A percentile compares a stretch with the other conserved stretches of the same genome.
Evolutionary conservation across 2,797 vertebrate genomes (phyloP).

Genomic region (Oryzias dopingdopingensis): DNA sequence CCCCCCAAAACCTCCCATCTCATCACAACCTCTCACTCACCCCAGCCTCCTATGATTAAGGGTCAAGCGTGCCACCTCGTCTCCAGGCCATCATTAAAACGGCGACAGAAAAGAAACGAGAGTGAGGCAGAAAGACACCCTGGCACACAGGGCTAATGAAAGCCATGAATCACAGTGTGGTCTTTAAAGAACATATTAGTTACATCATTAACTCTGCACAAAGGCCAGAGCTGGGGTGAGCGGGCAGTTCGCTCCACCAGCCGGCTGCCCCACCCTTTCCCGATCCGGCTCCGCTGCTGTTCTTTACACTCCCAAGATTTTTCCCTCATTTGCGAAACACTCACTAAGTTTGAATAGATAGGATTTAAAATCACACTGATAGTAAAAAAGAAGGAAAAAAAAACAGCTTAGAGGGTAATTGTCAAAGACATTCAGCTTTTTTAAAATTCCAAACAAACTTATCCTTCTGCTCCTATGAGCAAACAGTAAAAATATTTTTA

Average conservation of each 20-base stretch:
- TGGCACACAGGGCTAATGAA: slow-evolving; percentile 91
- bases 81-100: slow-evolving; percentile 96
- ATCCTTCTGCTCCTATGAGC: slow-evolving; percentile 31
- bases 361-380: slow-evolving; percentile 7
- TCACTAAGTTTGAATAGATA: slow-evolving; percentile 31
- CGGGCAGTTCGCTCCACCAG: slow-evolving; percentile 71
- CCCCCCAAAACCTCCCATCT: slow-evolving; percentile 69
- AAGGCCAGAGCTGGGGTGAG: slow-evolving; percentile 74
- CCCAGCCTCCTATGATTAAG: slow-evolving; percentile 86
- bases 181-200: slow-evolving; percentile 82
- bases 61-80: slow-evolving; percentile 97
- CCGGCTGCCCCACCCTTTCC: slow-evolving; percentile 49
- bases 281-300: slow-evolving; percentile 28
- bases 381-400: background rate
- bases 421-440: slow-evolving; percentile 6
- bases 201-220: slow-evolving; percentile 82
- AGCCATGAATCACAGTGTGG: slow-evolving; percentile 91
- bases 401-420: background rate
- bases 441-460: slow-evolving; percentile 31
- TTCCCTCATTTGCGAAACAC: slow-evolving; percentile 57
- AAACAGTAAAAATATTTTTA: slow-evolving; percentile 55
- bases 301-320: slow-evolving; percentile 53
- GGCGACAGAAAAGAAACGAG: slow-evolving; percentile 59
- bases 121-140: slow-evolving; percentile 64
- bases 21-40: slow-evolving; percentile 52